Evolutionary conservation across 2,888 invertebrate species (phyloP), one percentile per base, ranked within the genome.

Genomic region (Drosophila austrosaltans): DNA sequence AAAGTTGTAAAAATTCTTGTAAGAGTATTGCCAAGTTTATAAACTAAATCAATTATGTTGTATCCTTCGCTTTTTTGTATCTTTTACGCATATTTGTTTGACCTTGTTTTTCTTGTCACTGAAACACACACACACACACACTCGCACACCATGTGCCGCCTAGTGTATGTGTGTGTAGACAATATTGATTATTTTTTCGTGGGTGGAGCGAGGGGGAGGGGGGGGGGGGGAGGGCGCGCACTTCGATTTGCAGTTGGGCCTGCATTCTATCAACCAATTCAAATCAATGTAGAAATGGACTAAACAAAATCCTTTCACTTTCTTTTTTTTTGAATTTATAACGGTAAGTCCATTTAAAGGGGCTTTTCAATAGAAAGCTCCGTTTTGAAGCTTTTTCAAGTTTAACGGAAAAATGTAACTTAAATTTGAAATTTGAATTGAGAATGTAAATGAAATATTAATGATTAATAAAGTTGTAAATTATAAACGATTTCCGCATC

Each of bases 41-140:
- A 1, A 36, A 10, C 12, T 22, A 48, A 25, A 12, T 25, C 0
- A 48, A 12, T 25, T 12, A 25, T 7, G 22, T 25, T 25, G 48
- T 48, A 48, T 48, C 48, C 48, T 48, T 48, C 0, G 48, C 48
- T 59, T 73, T 66, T 69, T 66, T 72, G 72, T 70, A 74, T 68
- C 71, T 72, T 86, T 67, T 65, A 60, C 70, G 83, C 76, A 69
- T 68, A 66, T 81, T 81, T 78, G 84, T 83, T 86, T 83, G 82
- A 72, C 87, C 84, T 86, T 86, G 84, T 79, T 71, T 71, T 71
- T 69, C 36, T 72, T 79, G 81, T 73, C 81, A 69, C 78, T 71
- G 79, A 69, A 59, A 63, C 64, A 63, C 8, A 20, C 58, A 39
- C 59, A 66, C 53, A 63, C 36, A 72, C 58, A 25, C 8, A 39